Percentiles rank a stretch among this genome's conserved stretches.
Evolutionary conservation across 1,140 invertebrate genomes (phyloP).

Genomic region (Polypedilum pembai): DNA sequence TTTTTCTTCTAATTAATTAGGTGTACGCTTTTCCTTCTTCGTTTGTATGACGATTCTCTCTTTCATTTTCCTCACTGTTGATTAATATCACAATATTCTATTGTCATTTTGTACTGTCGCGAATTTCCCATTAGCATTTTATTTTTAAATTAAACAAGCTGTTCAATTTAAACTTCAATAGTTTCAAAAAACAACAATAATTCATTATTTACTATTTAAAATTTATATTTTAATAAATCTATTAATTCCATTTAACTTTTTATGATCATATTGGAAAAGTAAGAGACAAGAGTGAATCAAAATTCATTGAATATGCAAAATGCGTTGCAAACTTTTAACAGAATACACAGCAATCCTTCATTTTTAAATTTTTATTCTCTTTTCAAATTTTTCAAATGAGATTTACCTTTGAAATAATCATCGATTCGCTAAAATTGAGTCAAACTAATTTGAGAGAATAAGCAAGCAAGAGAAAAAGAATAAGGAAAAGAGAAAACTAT

Average conservation of each 20-base stretch:
- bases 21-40: background rate
- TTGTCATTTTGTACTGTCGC: background rate
- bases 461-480: background rate
- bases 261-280: no score
- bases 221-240: no score
- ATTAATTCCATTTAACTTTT: no score
- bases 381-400: background rate
- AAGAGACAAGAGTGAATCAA: no score
- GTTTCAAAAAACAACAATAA: no score
- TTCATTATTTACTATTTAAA: no score
- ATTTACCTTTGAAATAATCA: background rate
- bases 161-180: no score
- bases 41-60: background rate
- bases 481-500: no score
- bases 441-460: background rate
- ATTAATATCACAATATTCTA: constrained; percentile 20
- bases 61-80: background rate
- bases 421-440: background rate
- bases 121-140: background rate
- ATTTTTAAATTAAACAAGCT: no score
- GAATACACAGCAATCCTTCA: no score
- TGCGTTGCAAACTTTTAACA: no score
- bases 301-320: no score
- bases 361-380: background rate
- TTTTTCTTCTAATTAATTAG: constrained; percentile 25